Conservation (phyloP, 2,797 vertebrate genomes). For the Danio jaintianensis region DNA sequence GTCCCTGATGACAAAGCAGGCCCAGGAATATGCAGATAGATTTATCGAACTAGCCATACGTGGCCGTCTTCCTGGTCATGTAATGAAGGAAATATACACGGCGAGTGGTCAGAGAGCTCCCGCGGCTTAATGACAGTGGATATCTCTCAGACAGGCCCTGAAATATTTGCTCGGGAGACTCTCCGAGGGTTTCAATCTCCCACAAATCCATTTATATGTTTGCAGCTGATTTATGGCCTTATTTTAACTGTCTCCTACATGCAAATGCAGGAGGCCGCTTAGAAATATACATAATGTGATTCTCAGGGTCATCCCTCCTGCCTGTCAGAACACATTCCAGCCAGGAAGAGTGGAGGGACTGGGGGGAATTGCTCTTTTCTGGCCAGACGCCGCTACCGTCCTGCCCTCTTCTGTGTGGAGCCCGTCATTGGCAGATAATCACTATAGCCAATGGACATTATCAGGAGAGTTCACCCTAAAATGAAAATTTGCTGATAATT, state of each 20-base stretch:
- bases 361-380: constrained; percentile 69
- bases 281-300: constrained; percentile 85
- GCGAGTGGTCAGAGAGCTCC: constrained; percentile 76
- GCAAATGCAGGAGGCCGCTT: constrained; percentile 77
- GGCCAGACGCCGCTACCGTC: constrained; percentile 61
- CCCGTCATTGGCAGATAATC: constrained; percentile 66
- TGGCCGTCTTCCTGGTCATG: constrained; percentile 67
- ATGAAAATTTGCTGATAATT: neutral
- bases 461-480: neutral
- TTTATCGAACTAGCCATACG: constrained; percentile 74
- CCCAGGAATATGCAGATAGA: constrained; percentile 73
- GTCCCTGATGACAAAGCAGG: constrained; percentile 65
- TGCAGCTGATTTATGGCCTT: constrained; percentile 83
- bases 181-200: constrained; percentile 80
- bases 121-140: constrained; percentile 78
- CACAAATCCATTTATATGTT: constrained; percentile 83
- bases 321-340: constrained; percentile 73
- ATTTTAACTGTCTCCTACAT: constrained; percentile 85
- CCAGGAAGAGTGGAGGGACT: constrained; percentile 65
- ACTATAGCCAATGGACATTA: constrained; percentile 62
- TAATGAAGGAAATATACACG: constrained; percentile 77
- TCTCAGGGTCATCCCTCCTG: constrained; percentile 84
- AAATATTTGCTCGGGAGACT: constrained; percentile 81
- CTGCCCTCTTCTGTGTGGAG: constrained; percentile 70
- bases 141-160: constrained; percentile 72